Conservation (phyloP, 2,888 invertebrate genomes). For the Dasypolia templi region DNA sequence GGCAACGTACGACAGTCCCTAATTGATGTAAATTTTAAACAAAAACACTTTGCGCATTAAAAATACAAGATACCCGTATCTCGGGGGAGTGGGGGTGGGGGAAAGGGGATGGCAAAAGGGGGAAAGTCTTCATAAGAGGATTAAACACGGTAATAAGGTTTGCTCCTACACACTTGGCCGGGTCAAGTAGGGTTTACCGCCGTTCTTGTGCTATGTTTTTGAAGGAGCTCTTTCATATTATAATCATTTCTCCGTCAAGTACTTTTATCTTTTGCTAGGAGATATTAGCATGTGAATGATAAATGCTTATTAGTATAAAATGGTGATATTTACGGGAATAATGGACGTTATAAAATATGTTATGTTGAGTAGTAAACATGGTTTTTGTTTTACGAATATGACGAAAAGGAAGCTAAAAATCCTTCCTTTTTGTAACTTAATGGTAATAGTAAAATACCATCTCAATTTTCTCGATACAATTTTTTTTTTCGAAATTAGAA, state of each 20-base stretch:
- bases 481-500: background rate
- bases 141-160: constrained; percentile 86
- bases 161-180: constrained; percentile 80
- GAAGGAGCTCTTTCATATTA: constrained; percentile 42
- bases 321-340: background rate
- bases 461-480: background rate
- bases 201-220: constrained; percentile 44
- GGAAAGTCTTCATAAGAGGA: constrained; percentile 82
- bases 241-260: constrained; percentile 17
- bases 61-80: constrained; percentile 64
- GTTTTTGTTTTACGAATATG: background rate
- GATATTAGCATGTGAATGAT: constrained; percentile 11
- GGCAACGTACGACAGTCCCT: constrained; percentile 34
- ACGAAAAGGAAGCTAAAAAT: too few relatives aligned
- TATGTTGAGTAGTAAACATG: background rate
- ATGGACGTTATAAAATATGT: background rate
- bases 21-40: constrained; percentile 69
- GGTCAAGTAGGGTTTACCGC: constrained; percentile 84
- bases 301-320: background rate
- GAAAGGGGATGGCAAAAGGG: constrained; percentile 23
- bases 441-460: too few relatives aligned
- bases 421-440: background rate
- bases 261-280: background rate
- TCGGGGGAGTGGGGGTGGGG: constrained; percentile 36
- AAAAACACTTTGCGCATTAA: constrained; percentile 66